Percentiles rank a stretch among this genome's conserved stretches.
Evolutionary conservation across 2,113 vertebrate genomes (phyloP).

Genomic region (Cebus imitator): DNA sequence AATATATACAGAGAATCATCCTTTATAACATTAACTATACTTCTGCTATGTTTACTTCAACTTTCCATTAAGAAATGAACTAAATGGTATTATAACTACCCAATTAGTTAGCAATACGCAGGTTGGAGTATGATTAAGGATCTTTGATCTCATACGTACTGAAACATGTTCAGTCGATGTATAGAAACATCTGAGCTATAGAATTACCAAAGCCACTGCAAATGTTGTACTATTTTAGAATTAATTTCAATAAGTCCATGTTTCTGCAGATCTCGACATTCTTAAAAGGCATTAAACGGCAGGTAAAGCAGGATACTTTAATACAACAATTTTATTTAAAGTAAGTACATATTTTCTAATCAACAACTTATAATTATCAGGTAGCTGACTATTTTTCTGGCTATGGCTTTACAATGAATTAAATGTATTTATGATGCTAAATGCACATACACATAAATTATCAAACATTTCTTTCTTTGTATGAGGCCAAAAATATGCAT

Average conservation of each 20-base stretch:
- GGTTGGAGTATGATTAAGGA: background rate
- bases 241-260: background rate
- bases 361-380: background rate
- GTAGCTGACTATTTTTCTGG: background rate
- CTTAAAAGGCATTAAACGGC: background rate
- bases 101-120: background rate
- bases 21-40: background rate
- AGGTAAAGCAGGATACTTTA: background rate
- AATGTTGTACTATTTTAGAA: background rate
- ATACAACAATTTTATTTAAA: background rate
- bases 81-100: background rate
- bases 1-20: background rate
- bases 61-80: constrained; percentile 23
- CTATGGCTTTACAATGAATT: background rate
- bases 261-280: background rate
- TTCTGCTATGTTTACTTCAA: background rate
- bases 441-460: background rate
- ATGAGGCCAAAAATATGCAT: background rate
- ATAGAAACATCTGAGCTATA: background rate
- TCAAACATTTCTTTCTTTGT: background rate
- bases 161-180: background rate
- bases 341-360: background rate
- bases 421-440: background rate
- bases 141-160: background rate
- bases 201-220: background rate